Percentiles rank a stretch among this genome's conserved stretches.
Conservation (phyloP, 2,888 invertebrate species). For the Eupithecia tripunctaria region DNA sequence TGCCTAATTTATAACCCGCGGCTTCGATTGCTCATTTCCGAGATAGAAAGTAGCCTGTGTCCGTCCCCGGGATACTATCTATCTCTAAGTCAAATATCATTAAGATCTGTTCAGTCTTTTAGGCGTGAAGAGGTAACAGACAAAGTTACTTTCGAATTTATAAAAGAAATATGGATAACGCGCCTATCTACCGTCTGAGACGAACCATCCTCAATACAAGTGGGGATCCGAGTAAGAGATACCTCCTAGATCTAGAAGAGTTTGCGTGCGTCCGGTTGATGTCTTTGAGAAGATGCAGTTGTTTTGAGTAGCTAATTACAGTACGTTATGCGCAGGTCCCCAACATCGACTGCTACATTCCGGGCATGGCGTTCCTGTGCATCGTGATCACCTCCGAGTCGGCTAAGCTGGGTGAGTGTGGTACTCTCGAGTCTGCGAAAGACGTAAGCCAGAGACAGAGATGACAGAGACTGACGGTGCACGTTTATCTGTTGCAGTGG, state of each 20-base stretch:
- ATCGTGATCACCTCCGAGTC: constrained; percentile 79
- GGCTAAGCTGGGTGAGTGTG: constrained; percentile 67
- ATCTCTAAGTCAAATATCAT: no score
- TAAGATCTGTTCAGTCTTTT: no score
- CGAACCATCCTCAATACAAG: neutral
- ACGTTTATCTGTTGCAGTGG: constrained; percentile 58
- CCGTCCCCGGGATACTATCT: no score
- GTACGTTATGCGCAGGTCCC: constrained; percentile 63
- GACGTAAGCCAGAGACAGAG: no score
- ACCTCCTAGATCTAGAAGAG: neutral
- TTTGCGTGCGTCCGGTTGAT: neutral
- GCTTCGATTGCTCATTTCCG: no score
- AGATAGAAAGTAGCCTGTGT: no score
- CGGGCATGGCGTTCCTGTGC: constrained; percentile 79
- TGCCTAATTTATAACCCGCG: neutral
- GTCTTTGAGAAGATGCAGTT: neutral
- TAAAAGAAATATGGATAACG: neutral
- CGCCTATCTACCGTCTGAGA: neutral
- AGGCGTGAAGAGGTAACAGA: no score
- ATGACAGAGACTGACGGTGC: neutral
- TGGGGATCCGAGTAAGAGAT: neutral
- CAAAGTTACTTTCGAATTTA: no score
- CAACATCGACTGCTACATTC: constrained; percentile 79
- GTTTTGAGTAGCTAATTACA: neutral
- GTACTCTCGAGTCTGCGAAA: neutral